Percentiles rank a stretch among this genome's conserved stretches.
Evolutionary conservation across 2,888 invertebrate genomes (phyloP).

Genomic region (Maniola hyperantus): DNA sequence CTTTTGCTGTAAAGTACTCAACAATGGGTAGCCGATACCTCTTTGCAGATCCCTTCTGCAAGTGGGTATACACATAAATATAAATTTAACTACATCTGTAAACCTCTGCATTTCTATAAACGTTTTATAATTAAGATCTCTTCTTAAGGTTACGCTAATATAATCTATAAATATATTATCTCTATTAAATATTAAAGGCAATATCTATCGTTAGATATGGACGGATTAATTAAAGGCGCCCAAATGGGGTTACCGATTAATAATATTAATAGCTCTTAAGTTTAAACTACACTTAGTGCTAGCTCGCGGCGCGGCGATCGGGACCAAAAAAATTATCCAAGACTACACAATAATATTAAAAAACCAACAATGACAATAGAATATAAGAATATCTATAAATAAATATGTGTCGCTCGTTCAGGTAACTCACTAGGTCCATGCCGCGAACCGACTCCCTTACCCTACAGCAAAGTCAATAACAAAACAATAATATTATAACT

Average conservation of each 20-base stretch:
- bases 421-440: conserved; percentile 78
- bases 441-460: conserved; percentile 55
- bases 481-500: conserved; percentile 67
- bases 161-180: conserved; percentile 81
- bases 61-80: conserved; percentile 17
- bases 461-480: conserved; percentile 67
- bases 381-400: conserved; percentile 75
- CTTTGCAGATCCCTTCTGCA: conserved; percentile 45
- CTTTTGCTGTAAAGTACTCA: too few species aligned
- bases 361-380: conserved; percentile 74
- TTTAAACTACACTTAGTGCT: conserved; percentile 56
- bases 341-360: conserved; percentile 46
- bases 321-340: conserved; percentile 51
- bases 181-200: conserved; percentile 83
- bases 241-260: conserved; percentile 79
- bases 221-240: conserved; percentile 82
- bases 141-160: conserved; percentile 67
- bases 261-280: conserved; percentile 75
- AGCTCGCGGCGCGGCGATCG: conserved; percentile 66
- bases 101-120: conserved; percentile 73
- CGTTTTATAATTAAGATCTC: conserved; percentile 68
- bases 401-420: conserved; percentile 74
- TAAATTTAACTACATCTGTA: conserved; percentile 61
- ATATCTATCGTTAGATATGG: conserved; percentile 81
- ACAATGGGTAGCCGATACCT: conserved; percentile 5